Percentiles rank a stretch among this genome's conserved stretches.
Conservation (phyloP, 2,113 vertebrate species). For the Trematomus loennbergii region DNA sequence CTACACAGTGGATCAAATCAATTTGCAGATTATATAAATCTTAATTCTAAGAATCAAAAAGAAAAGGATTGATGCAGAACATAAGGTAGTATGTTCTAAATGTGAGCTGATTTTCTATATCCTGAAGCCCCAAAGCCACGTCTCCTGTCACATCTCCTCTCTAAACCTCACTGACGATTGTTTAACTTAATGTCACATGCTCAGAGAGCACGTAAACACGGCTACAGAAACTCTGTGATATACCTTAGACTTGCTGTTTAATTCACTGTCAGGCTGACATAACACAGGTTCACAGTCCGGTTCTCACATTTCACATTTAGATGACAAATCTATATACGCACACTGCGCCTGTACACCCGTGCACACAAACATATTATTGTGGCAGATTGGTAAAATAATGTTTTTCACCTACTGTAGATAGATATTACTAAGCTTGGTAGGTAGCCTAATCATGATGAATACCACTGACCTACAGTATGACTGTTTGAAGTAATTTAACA, state of each 20-base stretch:
- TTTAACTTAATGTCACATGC: constrained; percentile 52
- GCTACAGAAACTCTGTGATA: constrained; percentile 31
- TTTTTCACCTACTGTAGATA: neutral
- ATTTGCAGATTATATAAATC: neutral
- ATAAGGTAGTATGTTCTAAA: neutral
- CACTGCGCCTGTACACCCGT: neutral
- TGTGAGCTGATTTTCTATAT: neutral
- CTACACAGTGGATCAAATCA: neutral
- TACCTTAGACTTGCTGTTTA: constrained; percentile 65
- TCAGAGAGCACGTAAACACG: constrained; percentile 13
- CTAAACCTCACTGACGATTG: constrained; percentile 45
- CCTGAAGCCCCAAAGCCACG: constrained; percentile 9
- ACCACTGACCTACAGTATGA: neutral
- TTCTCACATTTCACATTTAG: constrained; percentile 27
- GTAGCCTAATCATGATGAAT: neutral
- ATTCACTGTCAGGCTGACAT: constrained; percentile 69
- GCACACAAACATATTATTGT: neutral
- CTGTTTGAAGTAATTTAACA: neutral
- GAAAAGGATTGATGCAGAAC: neutral
- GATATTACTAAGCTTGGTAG: constrained; percentile 4
- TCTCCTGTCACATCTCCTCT: constrained; percentile 32
- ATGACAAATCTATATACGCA: constrained; percentile 21
- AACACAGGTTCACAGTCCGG: constrained; percentile 60
- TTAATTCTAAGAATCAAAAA: neutral
- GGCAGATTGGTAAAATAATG: neutral